Base-by-base conservation (phyloP, 1,140 invertebrate species). In the Neoseiulus cucumeris region DNA sequence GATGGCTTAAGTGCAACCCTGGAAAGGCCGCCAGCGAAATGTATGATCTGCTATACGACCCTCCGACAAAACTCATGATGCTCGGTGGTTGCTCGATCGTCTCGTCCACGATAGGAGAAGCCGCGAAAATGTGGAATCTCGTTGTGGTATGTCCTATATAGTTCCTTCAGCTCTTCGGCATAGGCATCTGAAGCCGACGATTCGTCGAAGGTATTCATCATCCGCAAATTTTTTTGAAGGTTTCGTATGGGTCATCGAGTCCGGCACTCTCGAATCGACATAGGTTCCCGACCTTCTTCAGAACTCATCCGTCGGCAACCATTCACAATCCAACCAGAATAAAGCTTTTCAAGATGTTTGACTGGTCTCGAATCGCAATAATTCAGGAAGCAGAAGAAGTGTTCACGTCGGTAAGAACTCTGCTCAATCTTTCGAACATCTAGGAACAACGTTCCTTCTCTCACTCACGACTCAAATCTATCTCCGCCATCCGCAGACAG, bases 61-160 rank as follows among this genome's bases (percentile, higher is more conserved):
- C 85, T 65, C 94, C 94, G 22, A 87, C 89, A 71, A 98, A 98
- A 78, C 78, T 98, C 68, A 90, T 98, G 81, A 77, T 98, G 64
- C 78, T 99, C 29, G 89, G 91, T 4, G 96, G 95, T 59, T 98
- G 95, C 76, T 95, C 91, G 69, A 96, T 93, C 1, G 95, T 98
- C n/a, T 98, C 94, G 72, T 98, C 95, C 7, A 96, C 94, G 45
- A 91, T 99, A 0, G 94, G 94, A 0, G 94, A 98, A 79, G 91
- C 94, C 33, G 94, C 95, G 29, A 96, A 95, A 79, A 97, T 98
- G 89, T 99, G 95, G 94, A 98, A 99, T 79, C 80, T 99, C 44
- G 87, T 98, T 72, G 95, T 98, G 78, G 93, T 98, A 80, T 84
- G 87, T 81, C 66, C 72, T 75, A 68, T 68, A 6, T 25, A 64